phyloP scores from a whole-genome alignment of 1,140 invertebrate species.

The Micrasema minimum region DNA sequence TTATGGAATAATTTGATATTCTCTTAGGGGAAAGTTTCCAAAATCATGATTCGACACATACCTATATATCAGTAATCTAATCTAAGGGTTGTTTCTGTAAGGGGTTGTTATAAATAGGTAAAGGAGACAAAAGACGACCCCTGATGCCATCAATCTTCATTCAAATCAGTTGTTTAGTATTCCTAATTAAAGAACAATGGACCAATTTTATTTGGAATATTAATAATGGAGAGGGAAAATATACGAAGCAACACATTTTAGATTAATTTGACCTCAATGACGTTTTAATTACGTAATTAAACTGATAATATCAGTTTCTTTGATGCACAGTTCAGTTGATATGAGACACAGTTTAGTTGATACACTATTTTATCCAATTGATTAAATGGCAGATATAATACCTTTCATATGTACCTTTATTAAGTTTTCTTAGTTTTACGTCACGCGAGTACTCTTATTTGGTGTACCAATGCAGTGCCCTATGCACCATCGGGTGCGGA shows the following conservation, averaged over 20 bases:
- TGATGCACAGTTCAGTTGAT: too few species aligned
- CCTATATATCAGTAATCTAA: neutral
- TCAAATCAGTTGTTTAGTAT: neutral
- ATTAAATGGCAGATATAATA: neutral
- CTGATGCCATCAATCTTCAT: slow-evolving; percentile 16
- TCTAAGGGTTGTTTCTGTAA: neutral
- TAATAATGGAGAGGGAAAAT: neutral
- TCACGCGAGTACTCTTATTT: too few species aligned
- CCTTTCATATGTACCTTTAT: too few species aligned
- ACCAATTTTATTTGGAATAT: neutral
- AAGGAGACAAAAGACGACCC: neutral
- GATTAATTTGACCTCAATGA: neutral
- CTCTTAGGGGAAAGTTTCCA: neutral
- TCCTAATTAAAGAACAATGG: slow-evolving; percentile 5
- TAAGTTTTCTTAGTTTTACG: too few species aligned
- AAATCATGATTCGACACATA: neutral
- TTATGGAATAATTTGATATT: neutral
- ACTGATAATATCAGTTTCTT: neutral
- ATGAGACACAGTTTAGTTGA: neutral
- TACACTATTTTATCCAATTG: neutral
- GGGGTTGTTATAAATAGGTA: neutral
- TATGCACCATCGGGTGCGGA: too few species aligned
- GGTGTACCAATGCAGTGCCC: too few species aligned
- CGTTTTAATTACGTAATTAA: neutral
- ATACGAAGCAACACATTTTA: neutral